Evolutionary conservation across 2,797 vertebrate genomes (phyloP).

Genomic region (Acipenser oxyrinchus): DNA sequence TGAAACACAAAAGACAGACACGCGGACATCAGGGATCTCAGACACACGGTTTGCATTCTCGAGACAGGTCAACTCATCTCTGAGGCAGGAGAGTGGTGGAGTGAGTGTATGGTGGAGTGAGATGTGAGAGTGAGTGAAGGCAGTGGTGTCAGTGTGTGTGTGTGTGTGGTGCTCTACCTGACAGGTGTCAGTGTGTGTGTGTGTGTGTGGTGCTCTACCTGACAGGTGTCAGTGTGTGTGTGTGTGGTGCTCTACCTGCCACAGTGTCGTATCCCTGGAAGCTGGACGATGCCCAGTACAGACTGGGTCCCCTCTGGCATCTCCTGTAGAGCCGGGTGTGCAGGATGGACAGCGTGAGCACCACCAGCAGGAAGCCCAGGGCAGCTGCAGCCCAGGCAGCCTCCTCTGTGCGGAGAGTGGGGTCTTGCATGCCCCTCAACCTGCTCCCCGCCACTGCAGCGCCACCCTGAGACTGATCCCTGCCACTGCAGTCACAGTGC

Average conservation of each 20-base stretch:
- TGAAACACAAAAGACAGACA: constrained; percentile 30
- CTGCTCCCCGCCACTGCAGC: not conserved
- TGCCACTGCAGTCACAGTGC: constrained; percentile 10
- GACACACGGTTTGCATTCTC: not conserved
- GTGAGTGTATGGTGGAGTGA: not conserved
- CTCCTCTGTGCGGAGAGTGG: constrained; percentile 65
- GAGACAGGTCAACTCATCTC: not conserved
- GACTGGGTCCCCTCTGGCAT: constrained; percentile 65
- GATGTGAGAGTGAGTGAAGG: not conserved
- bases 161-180: too few species aligned
- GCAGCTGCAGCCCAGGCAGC: constrained; percentile 79
- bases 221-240: too few species aligned
- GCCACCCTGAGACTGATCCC: not conserved
- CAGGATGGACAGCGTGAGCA: constrained; percentile 71
- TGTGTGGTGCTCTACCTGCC: constrained; percentile 53
- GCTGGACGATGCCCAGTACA: constrained; percentile 68
- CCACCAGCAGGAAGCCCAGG: constrained; percentile 71
- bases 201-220: too few species aligned
- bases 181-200: too few species aligned
- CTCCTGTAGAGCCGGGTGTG: constrained; percentile 77
- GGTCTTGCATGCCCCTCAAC: constrained; percentile 22
- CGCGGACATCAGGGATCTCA: not conserved
- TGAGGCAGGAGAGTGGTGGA: not conserved
- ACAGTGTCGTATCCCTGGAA: constrained; percentile 69
- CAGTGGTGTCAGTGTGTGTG: not conserved